phyloP scores from a whole-genome alignment of 1,140 invertebrate species.

The Chymomyza costata region DNA sequence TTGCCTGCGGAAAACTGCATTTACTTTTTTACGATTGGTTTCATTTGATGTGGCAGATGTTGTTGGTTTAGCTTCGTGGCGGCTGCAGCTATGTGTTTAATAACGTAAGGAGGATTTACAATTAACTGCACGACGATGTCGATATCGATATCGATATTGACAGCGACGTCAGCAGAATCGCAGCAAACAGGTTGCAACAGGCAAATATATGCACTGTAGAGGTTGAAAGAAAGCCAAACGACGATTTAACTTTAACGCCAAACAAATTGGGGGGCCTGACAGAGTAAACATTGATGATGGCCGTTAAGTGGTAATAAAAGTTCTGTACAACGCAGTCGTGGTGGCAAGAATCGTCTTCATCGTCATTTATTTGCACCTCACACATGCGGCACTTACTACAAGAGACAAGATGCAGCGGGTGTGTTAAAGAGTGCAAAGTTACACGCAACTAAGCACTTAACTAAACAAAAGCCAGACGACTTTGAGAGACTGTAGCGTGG shows the following conservation, averaged over 20 bases:
- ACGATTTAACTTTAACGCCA: not conserved
- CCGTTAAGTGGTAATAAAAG: constrained; percentile 35
- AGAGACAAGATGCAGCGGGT: constrained; percentile 39
- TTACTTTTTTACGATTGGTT: constrained; percentile 8
- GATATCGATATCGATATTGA: too few species aligned
- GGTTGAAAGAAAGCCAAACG: not conserved
- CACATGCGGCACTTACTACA: constrained; percentile 30
- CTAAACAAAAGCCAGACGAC: constrained; percentile 56
- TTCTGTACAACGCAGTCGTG: constrained; percentile 17
- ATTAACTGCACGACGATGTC: constrained; percentile 53
- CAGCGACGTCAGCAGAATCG: constrained; percentile 3
- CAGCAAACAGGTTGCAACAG: constrained; percentile 2
- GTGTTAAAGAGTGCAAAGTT: constrained; percentile 70
- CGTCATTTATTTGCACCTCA: constrained; percentile 43
- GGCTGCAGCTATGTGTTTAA: constrained; percentile 29
- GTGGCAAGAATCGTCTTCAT: constrained; percentile 3
- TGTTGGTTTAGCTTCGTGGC: too few species aligned
- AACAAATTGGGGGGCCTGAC: constrained; percentile 6
- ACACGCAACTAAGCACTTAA: constrained; percentile 71
- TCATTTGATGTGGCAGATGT: constrained; percentile 21
- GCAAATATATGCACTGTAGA: not conserved
- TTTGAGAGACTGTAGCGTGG: not conserved
- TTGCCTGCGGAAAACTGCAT: not conserved
- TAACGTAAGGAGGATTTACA: constrained; percentile 46
- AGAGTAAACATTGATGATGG: constrained; percentile 16